Base-by-base conservation (phyloP, 2,797 vertebrate species). In the Nannoperca australis region DNA sequence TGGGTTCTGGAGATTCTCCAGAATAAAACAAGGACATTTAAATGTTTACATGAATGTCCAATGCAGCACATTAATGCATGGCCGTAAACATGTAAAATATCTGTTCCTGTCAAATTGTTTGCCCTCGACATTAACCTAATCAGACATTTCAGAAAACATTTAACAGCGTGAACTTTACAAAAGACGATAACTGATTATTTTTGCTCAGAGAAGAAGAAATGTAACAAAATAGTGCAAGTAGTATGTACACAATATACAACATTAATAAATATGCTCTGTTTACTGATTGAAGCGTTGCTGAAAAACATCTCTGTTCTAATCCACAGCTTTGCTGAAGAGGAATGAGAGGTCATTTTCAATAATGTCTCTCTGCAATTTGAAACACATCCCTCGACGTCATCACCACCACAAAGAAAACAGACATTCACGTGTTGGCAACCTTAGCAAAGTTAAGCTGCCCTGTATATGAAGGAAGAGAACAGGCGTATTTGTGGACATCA, bases 241-340 rank as follows among this genome's bases (percentile, higher is more conserved):
- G 15, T 87, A 91, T 93, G 55, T 90, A 93, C 88, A 94, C 5
- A 89, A 90, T 90, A 84, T 88, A 88, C 80, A 94, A 76, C 40
- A 86, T 77, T 55, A 94, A 94, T 94, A 95, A 95, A 95, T 95
- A 94, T 73, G 78, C 69, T 76, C 62, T 5, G 58, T 64, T 82
- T 55, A 69, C 54, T 36, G n/a, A 70, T 7, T 87, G 32, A 87
- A 79, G 79, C 83, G 71, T 64, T 70, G 38, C 59, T 76, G 32
- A 78, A 79, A 75, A 49, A 50, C 45, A 60, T 64, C 38, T 66
- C 54, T 4, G 47, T 53, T 74, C 50, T 44, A 56, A 73, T 76
- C 54, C 71, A 54, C 55, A 76, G 32, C 36, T 71, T 83, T 73
- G 69, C 50, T 36, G 24, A 50, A 47, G 30, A 85, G 50, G 61